Percentiles rank a stretch among this genome's conserved stretches.
Evolutionary conservation across 2,797 vertebrate species (phyloP).

Genomic region (Orientallactaga sibirica): DNA sequence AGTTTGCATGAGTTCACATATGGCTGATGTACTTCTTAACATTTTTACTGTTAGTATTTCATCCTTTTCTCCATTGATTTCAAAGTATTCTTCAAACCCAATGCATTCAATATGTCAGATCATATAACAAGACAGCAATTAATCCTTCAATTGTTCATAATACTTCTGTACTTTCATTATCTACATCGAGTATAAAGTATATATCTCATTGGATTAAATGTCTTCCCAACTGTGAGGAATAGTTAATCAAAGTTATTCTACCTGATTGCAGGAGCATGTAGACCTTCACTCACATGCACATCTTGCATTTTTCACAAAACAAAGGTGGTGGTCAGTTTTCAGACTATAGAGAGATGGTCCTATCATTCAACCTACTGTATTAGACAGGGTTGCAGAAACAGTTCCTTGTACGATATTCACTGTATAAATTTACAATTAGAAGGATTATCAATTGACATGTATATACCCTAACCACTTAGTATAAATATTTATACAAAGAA

Average conservation of each 20-base stretch:
- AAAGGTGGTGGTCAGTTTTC: neutral
- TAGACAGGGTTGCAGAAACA: neutral
- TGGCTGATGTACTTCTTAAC: no score
- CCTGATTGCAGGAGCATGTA: neutral
- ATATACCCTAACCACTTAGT: fast-evolving
- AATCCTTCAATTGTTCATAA: neutral
- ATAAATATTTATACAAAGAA: no score
- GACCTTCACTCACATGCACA: neutral
- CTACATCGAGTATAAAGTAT: neutral
- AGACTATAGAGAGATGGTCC: no score
- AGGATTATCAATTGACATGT: neutral
- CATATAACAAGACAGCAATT: neutral
- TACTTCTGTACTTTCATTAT: neutral
- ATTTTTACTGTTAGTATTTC: neutral
- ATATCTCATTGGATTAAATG: neutral
- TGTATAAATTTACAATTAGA: neutral
- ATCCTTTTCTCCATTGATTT: neutral
- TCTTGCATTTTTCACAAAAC: neutral
- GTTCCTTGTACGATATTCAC: neutral
- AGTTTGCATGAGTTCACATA: no score
- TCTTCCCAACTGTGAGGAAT: neutral
- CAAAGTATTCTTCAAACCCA: neutral
- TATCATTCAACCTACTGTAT: neutral
- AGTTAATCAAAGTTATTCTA: neutral
- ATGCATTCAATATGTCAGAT: neutral